Evolutionary conservation across 2,113 vertebrate species (phyloP), one percentile per base, ranked within the genome.

Genomic region (Psammodynastes pulverulentus): DNA sequence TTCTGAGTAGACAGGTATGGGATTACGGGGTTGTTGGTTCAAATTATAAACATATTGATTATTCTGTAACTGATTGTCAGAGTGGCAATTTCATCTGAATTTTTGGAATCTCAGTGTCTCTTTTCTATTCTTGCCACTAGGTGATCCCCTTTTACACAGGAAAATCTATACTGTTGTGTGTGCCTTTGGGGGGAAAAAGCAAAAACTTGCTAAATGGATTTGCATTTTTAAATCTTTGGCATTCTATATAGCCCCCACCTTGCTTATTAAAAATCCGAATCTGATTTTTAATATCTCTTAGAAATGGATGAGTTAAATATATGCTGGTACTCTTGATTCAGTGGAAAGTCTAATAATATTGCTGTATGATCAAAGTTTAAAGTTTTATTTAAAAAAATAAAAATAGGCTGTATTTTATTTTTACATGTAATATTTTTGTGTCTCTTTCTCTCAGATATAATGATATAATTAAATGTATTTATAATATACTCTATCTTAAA

Each of bases 101-200:
- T 45, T 21, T 62, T 48, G 51, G 48, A 92, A 84, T 51, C 53
- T 54, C 49, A 86, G 46, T 12, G 72, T n/a, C 85, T 2, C 4
- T 90, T 97, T 94, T 91, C 93, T 91, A 2, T 34, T 95, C 26
- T 34, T 48, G 85, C 96, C 96, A 95, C 96, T 96, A 97, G 96
- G 95, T 93, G 96, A 94, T 95, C 62, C 96, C 95, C 96, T 96
- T 88, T 92, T 26, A 54, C 93, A 93, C 90, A 89, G 51, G 54
- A 93, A 95, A 88, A 24, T 24, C 67, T 46, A 19, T 86, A 29
- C 48, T n/a, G 9, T 34, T 89, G 29, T 13, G 19, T 23, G 39
- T 58, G 29, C 4, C 46, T 46, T 79, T 88, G 6, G 21, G 48
- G n/a, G 9, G 3, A 6, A 4, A 13, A 24, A 39, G 7, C 21